Evolutionary conservation across 2,797 vertebrate genomes (phyloP).

Genomic region (Champsocephalus gunnari): DNA sequence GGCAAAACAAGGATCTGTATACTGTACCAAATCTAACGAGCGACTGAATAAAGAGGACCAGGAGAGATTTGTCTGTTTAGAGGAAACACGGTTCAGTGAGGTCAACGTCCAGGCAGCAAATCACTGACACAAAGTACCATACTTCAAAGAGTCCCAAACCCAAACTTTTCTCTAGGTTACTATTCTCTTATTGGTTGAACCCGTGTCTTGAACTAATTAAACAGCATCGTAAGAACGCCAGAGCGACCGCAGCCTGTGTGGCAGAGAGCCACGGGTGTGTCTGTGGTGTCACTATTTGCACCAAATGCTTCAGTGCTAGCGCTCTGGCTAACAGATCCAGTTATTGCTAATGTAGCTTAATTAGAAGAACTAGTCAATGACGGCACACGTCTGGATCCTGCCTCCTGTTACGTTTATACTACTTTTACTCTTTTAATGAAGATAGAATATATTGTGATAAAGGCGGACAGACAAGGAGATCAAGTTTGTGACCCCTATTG

Average conservation of each 20-base stretch:
- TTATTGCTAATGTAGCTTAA: constrained; percentile 30
- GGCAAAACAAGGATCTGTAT: constrained; percentile 69
- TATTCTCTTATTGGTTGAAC: constrained; percentile 6
- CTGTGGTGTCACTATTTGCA: constrained; percentile 57
- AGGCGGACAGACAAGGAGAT: constrained; percentile 6
- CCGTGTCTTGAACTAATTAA: constrained; percentile 57
- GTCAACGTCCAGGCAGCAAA: constrained; percentile 39
- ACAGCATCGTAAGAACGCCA: constrained; percentile 36
- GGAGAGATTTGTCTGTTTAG: constrained; percentile 89
- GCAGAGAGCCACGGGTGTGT: constrained; percentile 34
- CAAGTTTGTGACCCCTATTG: background rate
- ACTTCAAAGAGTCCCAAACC: constrained; percentile 32
- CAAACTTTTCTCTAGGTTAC: constrained; percentile 12
- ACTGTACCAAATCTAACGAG: constrained; percentile 91
- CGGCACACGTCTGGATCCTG: constrained; percentile 26
- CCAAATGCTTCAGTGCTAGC: constrained; percentile 16
- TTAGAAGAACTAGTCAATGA: constrained; percentile 15
- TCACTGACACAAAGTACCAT: constrained; percentile 14
- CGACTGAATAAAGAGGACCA: constrained; percentile 90
- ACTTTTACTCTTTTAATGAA: constrained; percentile 22
- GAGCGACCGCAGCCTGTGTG: constrained; percentile 35
- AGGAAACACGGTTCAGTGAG: constrained; percentile 75
- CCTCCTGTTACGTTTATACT: constrained; percentile 13
- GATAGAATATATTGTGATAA: constrained; percentile 3
- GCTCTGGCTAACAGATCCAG: constrained; percentile 43